Percentiles rank a stretch among this genome's conserved stretches.
These are phyloP conservation scores for Procambarus virginalis DNA, from an alignment of 1,140 invertebrate species.

Conservation along the genomic window DNA sequence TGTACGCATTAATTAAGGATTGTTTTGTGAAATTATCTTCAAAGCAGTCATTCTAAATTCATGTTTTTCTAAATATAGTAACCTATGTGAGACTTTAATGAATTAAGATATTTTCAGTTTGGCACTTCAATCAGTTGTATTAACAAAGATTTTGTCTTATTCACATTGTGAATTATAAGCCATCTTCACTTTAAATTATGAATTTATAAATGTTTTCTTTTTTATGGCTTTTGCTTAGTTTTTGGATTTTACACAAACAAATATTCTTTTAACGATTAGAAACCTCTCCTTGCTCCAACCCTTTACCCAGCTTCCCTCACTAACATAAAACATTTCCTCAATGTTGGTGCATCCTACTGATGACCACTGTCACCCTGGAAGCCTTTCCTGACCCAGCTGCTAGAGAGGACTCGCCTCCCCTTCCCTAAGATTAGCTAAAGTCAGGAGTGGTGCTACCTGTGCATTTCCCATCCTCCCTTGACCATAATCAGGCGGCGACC, in stretches of 20 bases:
- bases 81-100: too few relatives aligned
- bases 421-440: not conserved
- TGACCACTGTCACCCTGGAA: not conserved
- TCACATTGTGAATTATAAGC: too few relatives aligned
- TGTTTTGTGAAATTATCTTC: too few relatives aligned
- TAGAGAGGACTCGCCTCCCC: not conserved
- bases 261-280: not conserved
- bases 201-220: not conserved
- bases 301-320: conserved; percentile 7
- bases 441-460: not conserved
- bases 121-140: too few relatives aligned
- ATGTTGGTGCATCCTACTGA: conserved; percentile 11
- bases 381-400: conserved; percentile 4
- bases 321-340: not conserved
- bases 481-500: conserved; percentile 22
- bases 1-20: too few relatives aligned
- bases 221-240: not conserved
- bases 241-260: not conserved
- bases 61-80: too few relatives aligned
- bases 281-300: not conserved
- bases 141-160: too few relatives aligned
- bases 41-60: too few relatives aligned
- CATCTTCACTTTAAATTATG: not conserved
- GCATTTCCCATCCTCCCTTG: not conserved
- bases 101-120: too few relatives aligned